These are phyloP conservation scores for Eugnorisma glareosa DNA, from an alignment of 2,888 invertebrate species.

Conservation along the genomic window DNA sequence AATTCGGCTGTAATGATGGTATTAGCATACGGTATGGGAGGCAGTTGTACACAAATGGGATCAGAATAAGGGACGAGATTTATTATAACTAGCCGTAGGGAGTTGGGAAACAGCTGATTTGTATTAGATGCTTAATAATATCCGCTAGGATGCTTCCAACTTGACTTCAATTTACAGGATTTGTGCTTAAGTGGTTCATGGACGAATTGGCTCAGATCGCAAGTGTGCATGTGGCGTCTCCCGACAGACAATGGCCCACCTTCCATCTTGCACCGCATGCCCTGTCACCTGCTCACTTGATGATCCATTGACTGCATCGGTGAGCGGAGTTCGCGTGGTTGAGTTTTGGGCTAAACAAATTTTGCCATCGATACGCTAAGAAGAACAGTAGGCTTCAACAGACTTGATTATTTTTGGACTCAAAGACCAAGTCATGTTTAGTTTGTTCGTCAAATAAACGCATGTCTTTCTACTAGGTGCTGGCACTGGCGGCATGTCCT, in stretches of 20 bases:
- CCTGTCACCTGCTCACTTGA: no score
- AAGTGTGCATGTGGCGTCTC: no score
- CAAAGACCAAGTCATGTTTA: not conserved
- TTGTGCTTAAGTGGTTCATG: not conserved
- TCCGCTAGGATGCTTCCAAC: not conserved
- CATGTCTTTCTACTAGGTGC: conserved; percentile 67
- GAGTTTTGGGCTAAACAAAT: not conserved
- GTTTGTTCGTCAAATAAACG: not conserved
- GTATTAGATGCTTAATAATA: not conserved
- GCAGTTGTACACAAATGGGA: conserved; percentile 2
- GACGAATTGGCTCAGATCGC: no score
- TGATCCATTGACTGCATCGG: no score
- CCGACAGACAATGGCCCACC: no score
- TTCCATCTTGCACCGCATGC: no score
- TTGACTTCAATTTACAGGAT: not conserved
- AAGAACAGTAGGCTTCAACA: not conserved
- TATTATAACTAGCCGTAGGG: conserved; percentile 1
- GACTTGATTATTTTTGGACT: not conserved
- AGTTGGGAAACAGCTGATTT: not conserved
- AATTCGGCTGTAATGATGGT: conserved; percentile 42
- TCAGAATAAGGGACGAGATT: not conserved
- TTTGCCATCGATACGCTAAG: no score
- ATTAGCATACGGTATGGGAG: conserved; percentile 28
- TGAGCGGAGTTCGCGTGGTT: not conserved
- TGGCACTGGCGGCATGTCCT: conserved; percentile 94